A percentile compares a stretch with the other conserved stretches of the same genome.
phyloP scores from a whole-genome alignment of 92 coral and sea anemone genomes.

The Parazoanthus darwini region DNA sequence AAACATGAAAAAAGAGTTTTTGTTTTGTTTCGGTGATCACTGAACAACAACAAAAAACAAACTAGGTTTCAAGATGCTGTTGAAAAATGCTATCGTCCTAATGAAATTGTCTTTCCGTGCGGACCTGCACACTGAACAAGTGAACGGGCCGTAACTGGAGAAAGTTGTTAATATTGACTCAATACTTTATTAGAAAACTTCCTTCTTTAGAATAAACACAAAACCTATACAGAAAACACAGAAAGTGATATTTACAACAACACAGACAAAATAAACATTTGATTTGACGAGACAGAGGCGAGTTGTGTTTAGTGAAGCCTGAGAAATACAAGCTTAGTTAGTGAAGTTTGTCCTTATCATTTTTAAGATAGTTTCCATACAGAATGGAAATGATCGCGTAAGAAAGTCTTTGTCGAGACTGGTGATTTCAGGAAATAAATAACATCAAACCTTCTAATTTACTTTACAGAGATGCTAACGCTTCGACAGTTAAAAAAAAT shows the following conservation, averaged over 20 bases:
- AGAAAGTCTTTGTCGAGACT: background rate
- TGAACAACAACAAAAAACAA: background rate
- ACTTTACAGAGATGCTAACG: background rate
- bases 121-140: background rate
- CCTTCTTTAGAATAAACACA: conserved; percentile 15
- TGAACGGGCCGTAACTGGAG: background rate
- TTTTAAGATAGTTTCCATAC: background rate
- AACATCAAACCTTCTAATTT: too few relatives aligned
- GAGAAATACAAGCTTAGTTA: background rate
- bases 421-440: background rate
- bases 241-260: conserved; percentile 13
- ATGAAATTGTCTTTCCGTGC: conserved; percentile 17
- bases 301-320: background rate
- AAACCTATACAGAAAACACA: background rate
- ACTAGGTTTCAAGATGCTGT: background rate
- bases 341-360: too few relatives aligned
- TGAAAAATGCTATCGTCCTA: background rate
- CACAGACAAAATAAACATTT: background rate
- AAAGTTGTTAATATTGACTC: background rate
- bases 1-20: background rate
- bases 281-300: background rate
- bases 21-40: background rate
- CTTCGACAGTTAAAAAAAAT: background rate
- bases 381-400: background rate
- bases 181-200: conserved; percentile 27